Percentiles rank a stretch among this genome's conserved stretches.
These are phyloP conservation scores for Himantopus leucocephalus DNA, from an alignment of 2,113 vertebrate genomes.

Conservation along the genomic window DNA sequence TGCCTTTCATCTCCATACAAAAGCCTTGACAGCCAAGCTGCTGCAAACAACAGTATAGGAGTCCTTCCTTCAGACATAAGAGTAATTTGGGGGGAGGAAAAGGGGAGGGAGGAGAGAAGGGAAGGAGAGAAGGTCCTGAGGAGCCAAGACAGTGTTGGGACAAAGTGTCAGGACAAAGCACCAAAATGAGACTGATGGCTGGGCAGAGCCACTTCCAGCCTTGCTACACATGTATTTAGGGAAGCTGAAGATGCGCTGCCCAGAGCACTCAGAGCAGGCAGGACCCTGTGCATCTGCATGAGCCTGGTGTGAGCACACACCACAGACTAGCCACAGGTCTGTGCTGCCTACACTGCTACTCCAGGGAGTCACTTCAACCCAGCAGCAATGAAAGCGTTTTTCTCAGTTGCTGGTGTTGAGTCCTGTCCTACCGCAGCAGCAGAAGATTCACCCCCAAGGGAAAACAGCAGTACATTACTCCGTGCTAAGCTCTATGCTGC, in stretches of 20 bases:
- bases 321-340: background rate
- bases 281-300: background rate
- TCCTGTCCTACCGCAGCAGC: accelerated
- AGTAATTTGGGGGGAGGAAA: background rate
- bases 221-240: background rate
- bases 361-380: background rate
- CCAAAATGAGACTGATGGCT: background rate
- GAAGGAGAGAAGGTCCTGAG: background rate
- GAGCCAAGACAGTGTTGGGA: background rate
- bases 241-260: background rate
- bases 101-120: background rate
- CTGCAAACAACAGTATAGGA: background rate
- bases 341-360: background rate
- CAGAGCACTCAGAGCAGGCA: background rate
- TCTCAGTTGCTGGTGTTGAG: background rate
- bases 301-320: background rate
- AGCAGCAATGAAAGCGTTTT: background rate
- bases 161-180: background rate
- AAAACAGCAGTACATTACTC: background rate
- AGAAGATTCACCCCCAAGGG: background rate
- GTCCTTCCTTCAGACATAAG: background rate
- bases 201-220: background rate
- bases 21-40: background rate
- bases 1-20: background rate
- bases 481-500: accelerated